phyloP scores from a whole-genome alignment of 2,113 vertebrate species.

The Ardeotis arabs region DNA sequence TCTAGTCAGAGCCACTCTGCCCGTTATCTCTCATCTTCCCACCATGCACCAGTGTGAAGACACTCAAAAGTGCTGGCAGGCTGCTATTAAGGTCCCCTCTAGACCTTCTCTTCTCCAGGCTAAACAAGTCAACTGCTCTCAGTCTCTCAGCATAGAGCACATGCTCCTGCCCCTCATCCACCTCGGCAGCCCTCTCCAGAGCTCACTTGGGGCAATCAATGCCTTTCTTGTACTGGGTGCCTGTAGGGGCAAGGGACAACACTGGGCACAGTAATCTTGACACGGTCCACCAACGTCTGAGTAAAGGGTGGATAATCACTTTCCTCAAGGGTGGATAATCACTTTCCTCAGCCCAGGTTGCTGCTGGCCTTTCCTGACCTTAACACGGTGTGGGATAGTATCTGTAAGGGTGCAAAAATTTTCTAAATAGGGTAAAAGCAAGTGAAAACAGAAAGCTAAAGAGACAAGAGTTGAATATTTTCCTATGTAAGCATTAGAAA shows the following conservation, averaged over 20 bases:
- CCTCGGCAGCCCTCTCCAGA: background rate
- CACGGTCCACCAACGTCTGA: accelerated
- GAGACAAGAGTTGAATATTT: background rate
- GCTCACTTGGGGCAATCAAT: accelerated
- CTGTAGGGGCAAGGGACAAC: accelerated
- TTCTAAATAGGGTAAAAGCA: background rate
- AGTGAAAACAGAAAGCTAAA: background rate
- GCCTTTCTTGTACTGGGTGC: too few species aligned
- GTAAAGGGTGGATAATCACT: accelerated
- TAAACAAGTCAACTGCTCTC: background rate
- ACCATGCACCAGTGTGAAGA: background rate
- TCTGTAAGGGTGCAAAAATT: background rate
- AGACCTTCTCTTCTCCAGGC: background rate
- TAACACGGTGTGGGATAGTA: background rate
- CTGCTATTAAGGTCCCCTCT: background rate
- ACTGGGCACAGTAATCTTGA: too few species aligned
- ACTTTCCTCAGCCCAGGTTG: background rate
- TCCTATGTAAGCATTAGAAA: background rate
- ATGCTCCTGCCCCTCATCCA: background rate
- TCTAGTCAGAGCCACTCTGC: background rate
- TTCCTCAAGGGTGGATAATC: too few species aligned
- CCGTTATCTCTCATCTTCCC: background rate
- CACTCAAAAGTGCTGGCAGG: accelerated
- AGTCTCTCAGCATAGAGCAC: accelerated
- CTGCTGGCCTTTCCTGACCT: background rate